phyloP scores from a whole-genome alignment of 2,888 invertebrate genomes.

The Seira sanloemensis region DNA sequence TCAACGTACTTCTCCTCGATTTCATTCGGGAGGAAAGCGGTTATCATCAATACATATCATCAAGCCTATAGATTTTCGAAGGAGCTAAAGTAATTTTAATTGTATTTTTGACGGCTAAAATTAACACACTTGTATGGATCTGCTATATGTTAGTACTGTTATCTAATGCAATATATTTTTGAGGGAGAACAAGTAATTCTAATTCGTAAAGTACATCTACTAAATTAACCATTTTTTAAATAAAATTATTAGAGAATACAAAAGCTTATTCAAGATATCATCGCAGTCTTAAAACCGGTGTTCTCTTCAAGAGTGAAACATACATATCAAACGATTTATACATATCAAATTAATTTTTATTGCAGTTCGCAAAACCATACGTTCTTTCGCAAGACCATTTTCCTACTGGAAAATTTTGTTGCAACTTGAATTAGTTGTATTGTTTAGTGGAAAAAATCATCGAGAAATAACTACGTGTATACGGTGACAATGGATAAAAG shows the following conservation, averaged over 20 bases:
- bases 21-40: constrained; percentile 24
- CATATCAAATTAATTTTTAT: neutral
- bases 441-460: no score
- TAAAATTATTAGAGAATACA: neutral
- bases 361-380: neutral
- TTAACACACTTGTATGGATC: neutral
- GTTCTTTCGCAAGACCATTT: no score
- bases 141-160: neutral
- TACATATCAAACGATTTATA: neutral
- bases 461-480: no score
- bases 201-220: no score
- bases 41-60: constrained; percentile 56
- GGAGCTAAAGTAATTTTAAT: constrained; percentile 31
- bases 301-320: neutral
- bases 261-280: no score
- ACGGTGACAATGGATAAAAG: neutral
- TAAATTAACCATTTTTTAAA: no score
- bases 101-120: constrained; percentile 7
- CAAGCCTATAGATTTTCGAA: constrained; percentile 47
- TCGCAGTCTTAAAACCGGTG: no score
- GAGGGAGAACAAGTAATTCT: no score
- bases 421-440: no score
- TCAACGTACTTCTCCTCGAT: neutral
- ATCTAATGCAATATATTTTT: neutral
- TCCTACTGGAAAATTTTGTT: no score